A percentile compares a stretch with the other conserved stretches of the same genome.
Conservation (phyloP, 2,888 invertebrate species). For the Apodemia duryi region DNA sequence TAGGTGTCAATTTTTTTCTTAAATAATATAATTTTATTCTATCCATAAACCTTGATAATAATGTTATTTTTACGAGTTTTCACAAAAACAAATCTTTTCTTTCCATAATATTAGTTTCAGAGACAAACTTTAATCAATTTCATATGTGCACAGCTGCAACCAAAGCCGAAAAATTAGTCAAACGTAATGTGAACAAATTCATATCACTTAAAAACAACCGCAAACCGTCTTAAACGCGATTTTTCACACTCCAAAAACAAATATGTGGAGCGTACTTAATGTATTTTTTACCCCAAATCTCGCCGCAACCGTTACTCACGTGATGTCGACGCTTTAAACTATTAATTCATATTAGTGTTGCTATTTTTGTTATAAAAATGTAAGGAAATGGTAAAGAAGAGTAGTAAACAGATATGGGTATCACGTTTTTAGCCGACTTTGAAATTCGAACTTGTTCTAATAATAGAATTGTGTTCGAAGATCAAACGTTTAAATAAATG, state of each 20-base stretch:
- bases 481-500: no score
- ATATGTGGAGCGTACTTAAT: conserved; percentile 54
- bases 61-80: no score
- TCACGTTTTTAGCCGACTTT: conserved; percentile 35
- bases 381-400: conserved; percentile 25
- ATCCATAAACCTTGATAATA: no score
- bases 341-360: conserved; percentile 67
- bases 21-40: no score
- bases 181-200: conserved; percentile 67
- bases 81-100: background rate
- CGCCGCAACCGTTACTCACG: conserved; percentile 35
- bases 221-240: conserved; percentile 68
- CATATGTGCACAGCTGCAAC: conserved; percentile 52
- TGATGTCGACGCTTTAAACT: conserved; percentile 41
- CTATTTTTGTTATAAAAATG: conserved; percentile 48
- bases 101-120: background rate
- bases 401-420: no score
- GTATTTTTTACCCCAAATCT: conserved; percentile 40
- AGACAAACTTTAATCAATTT: background rate
- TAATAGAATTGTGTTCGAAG: no score
- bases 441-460: conserved; percentile 49
- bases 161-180: conserved; percentile 53
- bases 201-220: conserved; percentile 66
- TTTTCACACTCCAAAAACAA: conserved; percentile 73
- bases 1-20: no score